Conservation (phyloP, 2,113 vertebrate species). For the Mola mola region DNA sequence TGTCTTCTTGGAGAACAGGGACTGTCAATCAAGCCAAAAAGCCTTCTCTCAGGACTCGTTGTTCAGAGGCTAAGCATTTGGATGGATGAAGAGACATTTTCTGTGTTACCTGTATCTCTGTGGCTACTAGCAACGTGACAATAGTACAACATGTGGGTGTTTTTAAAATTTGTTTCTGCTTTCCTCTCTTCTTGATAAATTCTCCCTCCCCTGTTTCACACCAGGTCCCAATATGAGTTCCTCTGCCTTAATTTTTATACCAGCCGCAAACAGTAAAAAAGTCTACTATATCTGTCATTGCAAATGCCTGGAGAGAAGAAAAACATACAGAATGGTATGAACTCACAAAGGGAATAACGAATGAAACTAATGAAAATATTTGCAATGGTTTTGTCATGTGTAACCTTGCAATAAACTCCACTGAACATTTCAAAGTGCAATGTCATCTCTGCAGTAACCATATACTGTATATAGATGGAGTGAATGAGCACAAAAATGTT, state of each 20-base stretch:
- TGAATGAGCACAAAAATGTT: too few species aligned
- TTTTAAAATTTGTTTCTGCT: background rate
- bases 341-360: background rate
- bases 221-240: background rate
- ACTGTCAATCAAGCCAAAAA: slow-evolving; percentile 15
- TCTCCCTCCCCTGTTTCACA: background rate
- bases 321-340: background rate
- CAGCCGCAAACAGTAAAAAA: background rate
- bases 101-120: too few species aligned
- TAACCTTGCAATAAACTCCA: slow-evolving; percentile 56
- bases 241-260: slow-evolving; percentile 26
- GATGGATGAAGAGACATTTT: too few species aligned
- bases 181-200: slow-evolving; percentile 12
- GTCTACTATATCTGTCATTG: slow-evolving; percentile 4
- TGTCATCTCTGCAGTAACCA: background rate
- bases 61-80: slow-evolving; percentile 9
- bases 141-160: background rate
- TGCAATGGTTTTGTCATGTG: slow-evolving; percentile 33
- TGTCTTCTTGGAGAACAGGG: background rate
- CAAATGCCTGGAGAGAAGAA: background rate
- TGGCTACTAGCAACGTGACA: background rate
- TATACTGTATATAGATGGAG: too few species aligned
- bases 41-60: slow-evolving; percentile 42
- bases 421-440: slow-evolving; percentile 7
- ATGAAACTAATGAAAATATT: background rate